phyloP scores from a whole-genome alignment of 2,113 vertebrate genomes.

The Microcebus murinus region DNA sequence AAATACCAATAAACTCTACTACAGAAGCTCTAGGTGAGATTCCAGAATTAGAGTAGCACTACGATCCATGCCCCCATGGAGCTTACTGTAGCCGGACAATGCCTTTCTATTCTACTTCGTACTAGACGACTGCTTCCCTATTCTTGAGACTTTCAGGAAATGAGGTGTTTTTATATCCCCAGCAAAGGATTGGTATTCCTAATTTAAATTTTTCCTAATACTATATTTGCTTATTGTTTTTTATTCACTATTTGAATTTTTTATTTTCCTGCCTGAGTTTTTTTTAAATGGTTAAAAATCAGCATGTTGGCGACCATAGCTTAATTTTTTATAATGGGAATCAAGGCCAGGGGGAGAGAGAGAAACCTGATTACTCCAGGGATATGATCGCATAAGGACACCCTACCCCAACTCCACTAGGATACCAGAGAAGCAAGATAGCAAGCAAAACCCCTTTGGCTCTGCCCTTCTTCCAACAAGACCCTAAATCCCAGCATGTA shows the following conservation, averaged over 20 bases:
- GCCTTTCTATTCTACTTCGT: neutral
- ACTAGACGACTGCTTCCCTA: neutral
- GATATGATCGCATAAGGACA: slow-evolving; percentile 18
- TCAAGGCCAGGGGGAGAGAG: neutral
- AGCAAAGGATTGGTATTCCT: neutral
- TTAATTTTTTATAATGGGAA: slow-evolving; percentile 3
- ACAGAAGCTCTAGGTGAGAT: neutral
- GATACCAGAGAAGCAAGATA: slow-evolving; percentile 50
- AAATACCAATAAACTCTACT: neutral
- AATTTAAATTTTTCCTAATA: neutral
- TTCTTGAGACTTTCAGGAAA: neutral
- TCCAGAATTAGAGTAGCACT: neutral
- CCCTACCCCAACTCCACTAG: neutral
- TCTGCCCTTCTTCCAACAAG: neutral
- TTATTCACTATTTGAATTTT: neutral
- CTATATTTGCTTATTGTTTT: neutral
- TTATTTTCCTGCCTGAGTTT: neutral
- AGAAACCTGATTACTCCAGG: slow-evolving; percentile 4
- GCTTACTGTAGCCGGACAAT: no score
- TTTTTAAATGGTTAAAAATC: neutral
- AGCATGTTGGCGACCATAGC: neutral
- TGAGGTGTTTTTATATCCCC: neutral
- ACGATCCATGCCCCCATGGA: neutral
- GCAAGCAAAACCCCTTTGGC: slow-evolving; percentile 32
- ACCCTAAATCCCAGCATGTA: neutral